Evolutionary conservation across 2,797 vertebrate species (phyloP).

Genomic region (Myotis vivesi): DNA sequence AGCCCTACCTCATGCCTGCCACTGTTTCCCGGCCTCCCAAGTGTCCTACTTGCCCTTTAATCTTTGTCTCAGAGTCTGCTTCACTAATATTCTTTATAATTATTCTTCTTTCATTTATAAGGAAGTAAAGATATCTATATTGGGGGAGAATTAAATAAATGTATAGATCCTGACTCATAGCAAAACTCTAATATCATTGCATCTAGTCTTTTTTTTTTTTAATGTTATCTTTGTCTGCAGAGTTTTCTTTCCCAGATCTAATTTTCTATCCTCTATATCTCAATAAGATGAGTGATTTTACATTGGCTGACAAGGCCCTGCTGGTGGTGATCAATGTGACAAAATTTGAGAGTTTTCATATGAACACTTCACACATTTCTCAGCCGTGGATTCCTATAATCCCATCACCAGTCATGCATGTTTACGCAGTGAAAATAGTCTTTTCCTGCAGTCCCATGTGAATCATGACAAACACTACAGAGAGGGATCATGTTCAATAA

Average conservation of each 20-base stretch:
- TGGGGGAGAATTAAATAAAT: background rate
- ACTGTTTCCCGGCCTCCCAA: background rate
- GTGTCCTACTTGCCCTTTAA: background rate
- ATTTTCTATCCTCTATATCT: background rate
- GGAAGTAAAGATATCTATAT: background rate
- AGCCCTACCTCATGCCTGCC: rapidly evolving
- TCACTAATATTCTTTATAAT: background rate
- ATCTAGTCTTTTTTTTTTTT: background rate
- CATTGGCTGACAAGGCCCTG: background rate
- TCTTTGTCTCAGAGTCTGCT: background rate
- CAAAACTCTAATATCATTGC: background rate
- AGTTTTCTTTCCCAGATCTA: background rate
- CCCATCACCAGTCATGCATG: background rate
- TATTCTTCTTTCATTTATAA: background rate
- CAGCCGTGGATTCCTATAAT: background rate
- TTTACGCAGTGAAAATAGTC: background rate
- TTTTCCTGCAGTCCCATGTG: background rate
- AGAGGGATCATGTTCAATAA: background rate
- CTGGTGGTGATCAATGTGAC: background rate
- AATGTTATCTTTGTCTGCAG: background rate
- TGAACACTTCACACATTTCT: background rate
- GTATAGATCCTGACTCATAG: background rate
- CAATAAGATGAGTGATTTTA: background rate
- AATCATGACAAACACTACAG: background rate
- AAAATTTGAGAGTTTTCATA: background rate